Evolutionary conservation across 2,113 vertebrate genomes (phyloP).

Genomic region (Notechis scutatus): DNA sequence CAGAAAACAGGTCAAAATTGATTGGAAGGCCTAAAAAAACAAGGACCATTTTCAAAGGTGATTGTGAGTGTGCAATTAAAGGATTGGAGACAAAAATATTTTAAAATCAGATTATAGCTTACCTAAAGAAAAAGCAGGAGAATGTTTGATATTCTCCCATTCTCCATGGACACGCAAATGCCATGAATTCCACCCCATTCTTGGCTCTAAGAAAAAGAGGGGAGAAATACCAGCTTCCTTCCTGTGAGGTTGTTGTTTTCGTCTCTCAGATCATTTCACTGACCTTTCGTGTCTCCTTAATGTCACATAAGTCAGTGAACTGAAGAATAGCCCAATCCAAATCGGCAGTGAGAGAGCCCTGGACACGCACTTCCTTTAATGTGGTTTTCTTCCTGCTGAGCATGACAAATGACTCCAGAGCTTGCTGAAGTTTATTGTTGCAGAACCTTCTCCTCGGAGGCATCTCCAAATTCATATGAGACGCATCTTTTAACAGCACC

Average conservation of each 20-base stretch:
- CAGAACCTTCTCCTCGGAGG: constrained; percentile 30
- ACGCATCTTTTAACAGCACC: constrained; percentile 17
- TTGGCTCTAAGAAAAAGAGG: constrained; percentile 19
- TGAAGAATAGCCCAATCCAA: constrained; percentile 59
- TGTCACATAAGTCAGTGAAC: constrained; percentile 47
- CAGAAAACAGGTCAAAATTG: not conserved
- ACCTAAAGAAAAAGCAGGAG: not conserved
- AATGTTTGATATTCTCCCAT: not conserved
- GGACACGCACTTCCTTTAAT: constrained; percentile 9
- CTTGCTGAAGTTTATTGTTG: constrained; percentile 42
- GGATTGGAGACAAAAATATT: not conserved
- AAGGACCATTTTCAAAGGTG: not conserved
- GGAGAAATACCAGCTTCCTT: constrained; percentile 24
- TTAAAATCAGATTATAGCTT: not conserved
- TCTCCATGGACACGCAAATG: not conserved
- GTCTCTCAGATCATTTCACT: constrained; percentile 40
- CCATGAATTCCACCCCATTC: constrained; percentile 12
- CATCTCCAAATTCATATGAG: constrained; percentile 47
- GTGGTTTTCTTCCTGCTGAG: constrained; percentile 33
- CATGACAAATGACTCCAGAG: constrained; percentile 34
- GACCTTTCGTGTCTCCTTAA: constrained; percentile 62
- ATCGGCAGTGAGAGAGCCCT: constrained; percentile 34
- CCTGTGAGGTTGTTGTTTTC: constrained; percentile 32
- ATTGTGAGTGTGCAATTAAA: not conserved
- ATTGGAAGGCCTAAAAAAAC: not conserved